Evolutionary conservation across 2,113 vertebrate genomes (phyloP).

Genomic region (Tautogolabrus adspersus): DNA sequence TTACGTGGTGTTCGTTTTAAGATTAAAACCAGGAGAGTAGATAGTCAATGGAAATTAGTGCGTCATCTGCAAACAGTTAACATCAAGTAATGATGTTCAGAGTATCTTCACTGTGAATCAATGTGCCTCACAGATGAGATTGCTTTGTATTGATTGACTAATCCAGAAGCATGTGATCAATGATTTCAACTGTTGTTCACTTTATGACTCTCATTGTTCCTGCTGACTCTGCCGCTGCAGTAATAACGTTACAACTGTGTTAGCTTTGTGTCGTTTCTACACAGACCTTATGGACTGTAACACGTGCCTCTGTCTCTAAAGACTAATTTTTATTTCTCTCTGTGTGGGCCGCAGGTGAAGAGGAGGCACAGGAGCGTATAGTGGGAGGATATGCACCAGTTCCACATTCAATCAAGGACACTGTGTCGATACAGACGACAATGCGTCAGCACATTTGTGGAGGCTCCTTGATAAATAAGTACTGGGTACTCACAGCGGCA

Average conservation of each 20-base stretch:
- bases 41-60: background rate
- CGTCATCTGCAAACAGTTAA: background rate
- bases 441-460: constrained; percentile 85
- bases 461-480: constrained; percentile 87
- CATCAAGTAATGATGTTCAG: constrained; percentile 2
- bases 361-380: constrained; percentile 67
- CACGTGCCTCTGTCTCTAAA: constrained; percentile 7
- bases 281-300: background rate
- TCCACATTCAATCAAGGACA: constrained; percentile 85
- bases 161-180: constrained; percentile 24
- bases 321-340: constrained; percentile 9
- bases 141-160: constrained; percentile 46
- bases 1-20: no score
- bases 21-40: no score
- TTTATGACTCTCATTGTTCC: constrained; percentile 22
- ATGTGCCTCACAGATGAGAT: constrained; percentile 17
- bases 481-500: constrained; percentile 91
- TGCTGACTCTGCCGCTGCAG: constrained; percentile 23
- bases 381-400: constrained; percentile 83
- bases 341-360: constrained; percentile 65
- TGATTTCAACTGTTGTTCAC: constrained; percentile 24
- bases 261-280: constrained; percentile 1
- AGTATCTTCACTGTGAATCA: constrained; percentile 24
- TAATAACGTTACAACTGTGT: constrained; percentile 21
- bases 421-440: constrained; percentile 85